These are phyloP conservation scores for Papilio gigon DNA, from an alignment of 2,888 invertebrate species.

Conservation along the genomic window DNA sequence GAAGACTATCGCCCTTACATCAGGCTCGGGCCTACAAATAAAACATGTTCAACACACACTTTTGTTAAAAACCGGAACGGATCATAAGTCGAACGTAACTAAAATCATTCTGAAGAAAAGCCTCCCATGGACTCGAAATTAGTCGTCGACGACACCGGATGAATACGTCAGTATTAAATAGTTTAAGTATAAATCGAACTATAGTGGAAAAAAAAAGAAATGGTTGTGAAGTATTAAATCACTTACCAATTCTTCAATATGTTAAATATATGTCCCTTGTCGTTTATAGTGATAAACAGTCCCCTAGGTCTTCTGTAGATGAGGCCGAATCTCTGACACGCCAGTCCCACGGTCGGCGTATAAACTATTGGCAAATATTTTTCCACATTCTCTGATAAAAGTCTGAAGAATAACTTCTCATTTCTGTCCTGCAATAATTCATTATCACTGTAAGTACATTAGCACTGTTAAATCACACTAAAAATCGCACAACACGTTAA, in stretches of 20 bases:
- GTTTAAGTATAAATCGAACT: no score
- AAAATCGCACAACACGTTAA: background rate
- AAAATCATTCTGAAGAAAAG: no score
- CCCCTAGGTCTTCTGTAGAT: constrained; percentile 97
- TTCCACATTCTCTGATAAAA: constrained; percentile 95
- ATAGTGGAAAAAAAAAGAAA: no score
- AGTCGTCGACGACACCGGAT: no score
- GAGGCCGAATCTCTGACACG: constrained; percentile 98
- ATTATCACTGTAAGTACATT: constrained; percentile 53
- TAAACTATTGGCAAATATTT: constrained; percentile 98
- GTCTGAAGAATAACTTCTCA: constrained; percentile 96
- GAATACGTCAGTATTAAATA: no score
- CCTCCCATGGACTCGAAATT: no score
- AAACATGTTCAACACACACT: no score
- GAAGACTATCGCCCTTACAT: constrained; percentile 93
- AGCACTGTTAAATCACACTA: background rate
- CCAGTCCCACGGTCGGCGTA: constrained; percentile 98
- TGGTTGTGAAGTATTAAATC: background rate
- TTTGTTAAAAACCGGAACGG: no score
- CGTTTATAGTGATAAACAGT: constrained; percentile 97
- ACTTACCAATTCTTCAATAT: constrained; percentile 95
- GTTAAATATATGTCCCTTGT: constrained; percentile 95
- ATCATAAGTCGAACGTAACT: no score
- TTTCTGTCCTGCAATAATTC: constrained; percentile 91
- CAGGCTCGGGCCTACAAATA: constrained; percentile 88